These are phyloP conservation scores for Macquaria ambigua DNA, from an alignment of 2,113 vertebrate genomes.

Conservation along the genomic window DNA sequence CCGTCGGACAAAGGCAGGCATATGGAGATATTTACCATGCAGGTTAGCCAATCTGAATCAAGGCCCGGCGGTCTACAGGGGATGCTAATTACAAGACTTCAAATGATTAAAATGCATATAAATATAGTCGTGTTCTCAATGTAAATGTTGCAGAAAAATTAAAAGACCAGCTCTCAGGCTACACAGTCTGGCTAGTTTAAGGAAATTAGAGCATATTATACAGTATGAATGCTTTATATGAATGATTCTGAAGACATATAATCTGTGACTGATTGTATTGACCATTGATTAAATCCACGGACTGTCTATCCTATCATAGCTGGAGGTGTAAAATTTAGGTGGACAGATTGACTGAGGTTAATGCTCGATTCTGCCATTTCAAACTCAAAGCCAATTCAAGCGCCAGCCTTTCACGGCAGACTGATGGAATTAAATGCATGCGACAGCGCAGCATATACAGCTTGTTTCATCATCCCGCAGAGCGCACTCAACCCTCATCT, in stretches of 20 bases:
- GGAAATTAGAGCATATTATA: constrained; percentile 13
- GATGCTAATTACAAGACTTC: constrained; percentile 56
- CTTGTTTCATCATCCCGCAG: constrained; percentile 51
- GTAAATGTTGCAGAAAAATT: constrained; percentile 21
- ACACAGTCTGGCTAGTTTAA: constrained; percentile 1
- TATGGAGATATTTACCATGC: constrained; percentile 65
- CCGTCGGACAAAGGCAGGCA: constrained; percentile 52
- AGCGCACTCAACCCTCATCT: constrained; percentile 34
- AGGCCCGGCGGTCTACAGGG: constrained; percentile 21
- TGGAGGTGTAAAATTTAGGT: not conserved
- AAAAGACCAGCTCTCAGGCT: not conserved
- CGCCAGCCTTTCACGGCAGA: constrained; percentile 12
- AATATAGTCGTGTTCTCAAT: constrained; percentile 6
- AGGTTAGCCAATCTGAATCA: constrained; percentile 58
- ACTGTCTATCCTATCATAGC: not conserved
- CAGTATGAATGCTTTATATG: not conserved
- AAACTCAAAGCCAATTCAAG: constrained; percentile 28
- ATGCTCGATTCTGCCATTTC: constrained; percentile 14
- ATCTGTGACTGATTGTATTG: not conserved
- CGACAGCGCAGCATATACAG: constrained; percentile 17
- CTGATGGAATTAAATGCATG: constrained; percentile 40
- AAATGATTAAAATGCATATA: constrained; percentile 48
- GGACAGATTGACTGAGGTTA: constrained; percentile 7
- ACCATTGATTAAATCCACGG: constrained; percentile 9
- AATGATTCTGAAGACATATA: not conserved